These are phyloP conservation scores for Amblyjoppa proteus DNA, from an alignment of 2,888 invertebrate species.

Conservation along the genomic window DNA sequence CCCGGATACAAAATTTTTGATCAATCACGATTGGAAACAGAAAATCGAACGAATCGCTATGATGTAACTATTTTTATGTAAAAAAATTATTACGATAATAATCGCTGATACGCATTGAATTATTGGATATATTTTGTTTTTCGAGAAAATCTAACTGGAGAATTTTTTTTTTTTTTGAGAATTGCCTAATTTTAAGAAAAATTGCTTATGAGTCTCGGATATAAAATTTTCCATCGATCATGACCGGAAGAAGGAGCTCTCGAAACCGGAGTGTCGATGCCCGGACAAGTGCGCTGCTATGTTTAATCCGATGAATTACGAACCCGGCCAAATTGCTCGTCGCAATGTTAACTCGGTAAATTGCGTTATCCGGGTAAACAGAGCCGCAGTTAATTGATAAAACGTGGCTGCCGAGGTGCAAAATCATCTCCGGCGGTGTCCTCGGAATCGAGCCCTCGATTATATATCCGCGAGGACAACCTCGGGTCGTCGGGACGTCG, in stretches of 20 bases:
- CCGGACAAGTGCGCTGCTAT: not conserved
- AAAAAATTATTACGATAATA: no score
- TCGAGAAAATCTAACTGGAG: not conserved
- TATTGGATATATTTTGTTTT: not conserved
- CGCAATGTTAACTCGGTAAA: not conserved
- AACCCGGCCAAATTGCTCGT: not conserved
- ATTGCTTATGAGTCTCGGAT: not conserved
- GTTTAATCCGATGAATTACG: not conserved
- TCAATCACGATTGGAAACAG: not conserved
- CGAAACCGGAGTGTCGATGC: not conserved
- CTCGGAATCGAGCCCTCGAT: slow-evolving; percentile 39
- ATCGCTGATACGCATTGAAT: no score
- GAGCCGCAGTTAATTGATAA: not conserved
- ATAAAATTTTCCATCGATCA: not conserved
- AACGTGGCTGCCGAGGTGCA: slow-evolving; percentile 32
- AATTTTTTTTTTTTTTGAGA: not conserved
- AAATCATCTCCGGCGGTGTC: slow-evolving; percentile 17
- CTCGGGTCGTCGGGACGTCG: slow-evolving; percentile 54
- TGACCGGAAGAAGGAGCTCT: not conserved
- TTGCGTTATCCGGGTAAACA: not conserved
- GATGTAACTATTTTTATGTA: not conserved
- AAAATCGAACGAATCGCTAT: not conserved
- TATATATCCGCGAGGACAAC: slow-evolving; percentile 54
- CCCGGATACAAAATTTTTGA: not conserved
- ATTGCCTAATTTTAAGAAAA: not conserved